Evolutionary conservation across 2,888 invertebrate genomes (phyloP).

Genomic region (Ischnura elegans): DNA sequence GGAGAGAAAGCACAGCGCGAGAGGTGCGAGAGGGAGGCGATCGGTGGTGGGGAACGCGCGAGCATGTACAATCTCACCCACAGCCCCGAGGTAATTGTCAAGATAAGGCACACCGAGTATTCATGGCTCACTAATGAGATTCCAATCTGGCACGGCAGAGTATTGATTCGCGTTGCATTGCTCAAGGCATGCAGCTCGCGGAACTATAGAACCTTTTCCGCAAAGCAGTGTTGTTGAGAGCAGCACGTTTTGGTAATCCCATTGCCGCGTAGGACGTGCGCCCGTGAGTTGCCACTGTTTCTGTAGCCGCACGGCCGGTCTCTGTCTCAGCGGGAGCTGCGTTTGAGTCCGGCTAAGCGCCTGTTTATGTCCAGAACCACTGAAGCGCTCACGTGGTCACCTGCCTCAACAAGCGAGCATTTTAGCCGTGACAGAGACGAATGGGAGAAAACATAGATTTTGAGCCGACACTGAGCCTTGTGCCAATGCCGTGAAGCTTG

Average conservation of each 20-base stretch:
- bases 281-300: not conserved
- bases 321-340: not conserved
- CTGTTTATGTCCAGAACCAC: no score
- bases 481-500: no score
- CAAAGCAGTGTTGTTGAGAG: not conserved
- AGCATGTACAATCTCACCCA: constrained; percentile 56
- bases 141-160: constrained; percentile 59
- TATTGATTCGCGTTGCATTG: constrained; percentile 49
- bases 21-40: not conserved
- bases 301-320: not conserved
- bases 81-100: constrained; percentile 57
- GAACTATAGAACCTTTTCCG: not conserved
- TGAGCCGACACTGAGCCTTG: no score
- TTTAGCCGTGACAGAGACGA: no score
- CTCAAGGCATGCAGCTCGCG: constrained; percentile 24
- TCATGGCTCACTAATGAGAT: constrained; percentile 42
- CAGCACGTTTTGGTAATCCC: not conserved
- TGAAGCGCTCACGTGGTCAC: no score
- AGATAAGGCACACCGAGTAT: constrained; percentile 59
- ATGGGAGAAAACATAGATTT: no score
- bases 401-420: no score
- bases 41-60: not conserved
- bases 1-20: not conserved
- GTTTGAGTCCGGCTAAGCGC: no score
- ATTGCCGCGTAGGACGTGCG: not conserved